phyloP scores from a whole-genome alignment of 1,140 invertebrate species.

The Neotoxoptera formosana region DNA sequence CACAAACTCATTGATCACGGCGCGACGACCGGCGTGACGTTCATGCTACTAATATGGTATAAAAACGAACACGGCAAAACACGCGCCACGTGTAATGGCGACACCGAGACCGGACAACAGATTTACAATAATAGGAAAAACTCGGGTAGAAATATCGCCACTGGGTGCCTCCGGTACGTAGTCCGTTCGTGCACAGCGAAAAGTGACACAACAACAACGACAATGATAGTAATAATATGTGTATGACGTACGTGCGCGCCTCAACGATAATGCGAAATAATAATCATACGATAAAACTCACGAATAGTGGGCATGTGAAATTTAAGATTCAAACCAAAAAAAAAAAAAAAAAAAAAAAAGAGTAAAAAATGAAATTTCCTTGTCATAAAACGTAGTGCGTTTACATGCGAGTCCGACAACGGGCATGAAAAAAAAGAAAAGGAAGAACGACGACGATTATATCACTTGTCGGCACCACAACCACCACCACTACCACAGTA shows the following conservation, averaged over 20 bases:
- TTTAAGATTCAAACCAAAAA: background rate
- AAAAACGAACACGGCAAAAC: background rate
- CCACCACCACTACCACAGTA: background rate
- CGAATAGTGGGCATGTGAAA: background rate
- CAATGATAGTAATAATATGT: background rate
- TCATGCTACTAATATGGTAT: background rate
- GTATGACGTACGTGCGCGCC: background rate
- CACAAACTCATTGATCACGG: background rate
- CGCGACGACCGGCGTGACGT: background rate
- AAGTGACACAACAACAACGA: background rate
- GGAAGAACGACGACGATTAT: slow-evolving; percentile 14
- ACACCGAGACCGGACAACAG: background rate
- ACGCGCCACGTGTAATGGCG: background rate
- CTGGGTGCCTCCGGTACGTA: background rate
- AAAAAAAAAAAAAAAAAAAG: background rate
- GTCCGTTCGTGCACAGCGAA: background rate
- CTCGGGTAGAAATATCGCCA: background rate
- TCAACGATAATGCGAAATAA: background rate
- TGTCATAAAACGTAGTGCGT: background rate
- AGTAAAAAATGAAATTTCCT: background rate
- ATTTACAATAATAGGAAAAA: background rate
- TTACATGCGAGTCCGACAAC: background rate
- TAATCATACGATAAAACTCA: background rate
- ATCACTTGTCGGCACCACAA: slow-evolving; percentile 16
- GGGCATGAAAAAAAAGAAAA: background rate